A percentile compares a stretch with the other conserved stretches of the same genome.
These are phyloP conservation scores for Ranitomeya imitator DNA, from an alignment of 2,113 vertebrate genomes.

Conservation along the genomic window DNA sequence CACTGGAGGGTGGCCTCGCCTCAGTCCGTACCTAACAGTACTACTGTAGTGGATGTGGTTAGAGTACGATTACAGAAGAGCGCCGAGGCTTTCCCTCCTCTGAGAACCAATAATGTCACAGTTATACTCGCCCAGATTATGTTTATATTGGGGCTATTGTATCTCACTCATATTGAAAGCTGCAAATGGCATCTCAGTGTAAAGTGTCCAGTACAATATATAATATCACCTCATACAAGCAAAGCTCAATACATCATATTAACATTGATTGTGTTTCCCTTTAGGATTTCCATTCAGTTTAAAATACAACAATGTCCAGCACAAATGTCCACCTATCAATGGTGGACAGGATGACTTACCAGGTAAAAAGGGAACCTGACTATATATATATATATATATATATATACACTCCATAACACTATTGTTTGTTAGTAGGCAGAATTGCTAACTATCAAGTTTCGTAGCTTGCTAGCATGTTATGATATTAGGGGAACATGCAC, in stretches of 20 bases:
- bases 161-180: background rate
- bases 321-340: conserved; percentile 76
- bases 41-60: conserved; percentile 23
- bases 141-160: background rate
- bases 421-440: background rate
- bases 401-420: background rate
- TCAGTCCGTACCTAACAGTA: background rate
- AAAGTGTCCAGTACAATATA: background rate
- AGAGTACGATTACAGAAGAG: conserved; percentile 1
- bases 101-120: background rate
- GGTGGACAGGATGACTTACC: conserved; percentile 80
- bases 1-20: background rate
- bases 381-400: no score
- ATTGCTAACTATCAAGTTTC: background rate
- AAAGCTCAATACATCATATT: no score
- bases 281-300: conserved; percentile 78
- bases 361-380: conserved; percentile 69
- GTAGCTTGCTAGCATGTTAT: background rate
- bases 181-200: background rate
- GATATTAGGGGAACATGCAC: background rate
- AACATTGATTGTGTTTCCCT: conserved; percentile 42
- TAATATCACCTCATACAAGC: background rate
- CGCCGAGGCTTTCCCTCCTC: background rate
- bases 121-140: background rate
- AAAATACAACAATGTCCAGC: conserved; percentile 71